Evolutionary conservation across 1,140 invertebrate species (phyloP), one percentile per base, ranked within the genome.

Genomic region (Drosophila kohkoa): DNA sequence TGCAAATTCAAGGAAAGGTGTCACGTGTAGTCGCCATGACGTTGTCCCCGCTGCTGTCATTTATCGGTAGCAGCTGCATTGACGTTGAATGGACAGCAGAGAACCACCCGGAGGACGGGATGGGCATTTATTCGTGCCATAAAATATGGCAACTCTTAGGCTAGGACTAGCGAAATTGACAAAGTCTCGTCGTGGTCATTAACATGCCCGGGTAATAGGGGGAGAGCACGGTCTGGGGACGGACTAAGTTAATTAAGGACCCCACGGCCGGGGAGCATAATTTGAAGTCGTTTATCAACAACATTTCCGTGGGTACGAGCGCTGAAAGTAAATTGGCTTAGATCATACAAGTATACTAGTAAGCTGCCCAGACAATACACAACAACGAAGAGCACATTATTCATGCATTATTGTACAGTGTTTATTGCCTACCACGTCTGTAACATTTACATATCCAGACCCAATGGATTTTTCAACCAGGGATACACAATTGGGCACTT

Each of bases 381-480:
- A 52, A 52, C 49, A 52, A 10, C 20, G 10, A 6, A 6, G 49
- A 11, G 38, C 38, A 25, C 20, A 41, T 41, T 41, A 41, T 13
- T 43, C 41, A 32, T 77, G 69, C 76, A 83, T 69, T 67, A 70
- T 64, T 46, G 16, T 75, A 58, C 30, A 52, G 15, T 32, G 4
- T 45, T 55, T 28, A 48, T 82, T 82, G 35, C 46, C 43, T 48
- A 58, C 57, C 20, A 55, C 8, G 41, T 43, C n/a, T 8, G 10
- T 10, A 10, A 25, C 41, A 51, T 51, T 63, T 77, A 87, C 68
- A 70, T 52, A 63, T 71, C 54, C 64, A 59, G 48, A 16, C 93
- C 93, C 38, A 92, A 68, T 35, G 93, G 93, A 86, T 93, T 93
- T 16, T 79, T 82, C 57, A 93, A 66, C 93, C 93, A 93, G 38